Base-by-base conservation (phyloP, 2,888 invertebrate species). In the Macaria liturata region DNA sequence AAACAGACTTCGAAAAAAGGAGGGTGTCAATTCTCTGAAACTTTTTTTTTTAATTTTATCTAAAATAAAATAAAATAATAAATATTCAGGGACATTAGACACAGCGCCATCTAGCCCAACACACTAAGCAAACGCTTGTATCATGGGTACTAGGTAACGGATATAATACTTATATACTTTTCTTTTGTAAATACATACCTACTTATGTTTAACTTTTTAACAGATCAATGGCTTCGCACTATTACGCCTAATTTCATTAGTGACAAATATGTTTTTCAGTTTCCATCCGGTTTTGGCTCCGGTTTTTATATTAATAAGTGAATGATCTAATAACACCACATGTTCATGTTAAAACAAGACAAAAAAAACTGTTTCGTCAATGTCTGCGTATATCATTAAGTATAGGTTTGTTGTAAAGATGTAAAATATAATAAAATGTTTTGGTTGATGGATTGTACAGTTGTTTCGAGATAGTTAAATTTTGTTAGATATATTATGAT, bases 311-410 rank as follows among this genome's bases (percentile, higher is more conserved):
- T 78, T 78, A 70, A 72, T 74, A 72, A 69, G 74, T 73, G 80
- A 79, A 76, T 82, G 81, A 84, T 84, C 80, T 83, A 82, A 83
- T 80, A 76, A 75, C 76, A 72, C 59, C 76, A 79, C 67, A 76
- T 80, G 78, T 69, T 61, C 61, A 65, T 68, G 66, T 69, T 69
- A 71, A 71, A 52, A 66, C 43, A 32, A 32, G 32, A 42, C 59
- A 75, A 68, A 76, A 79, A 76, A 77, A 76, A 68, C 66, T 65
- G 59, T 65, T 61, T 52, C 49, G 57, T 46, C 47, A 54, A 69
- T 54, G 70, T 75, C 76, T 77, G 76, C 53, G 75, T 62, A 60
- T 66, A 72, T 71, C 74, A 72, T 77, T 67, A 71, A 57, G 49
- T 54, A 49, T 46, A 64, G 32, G 49, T 47, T 53, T 61, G 48